Percentiles rank a stretch among this genome's conserved stretches.
Evolutionary conservation across 2,797 vertebrate species (phyloP).

Genomic region (Pelochelys cantorii): DNA sequence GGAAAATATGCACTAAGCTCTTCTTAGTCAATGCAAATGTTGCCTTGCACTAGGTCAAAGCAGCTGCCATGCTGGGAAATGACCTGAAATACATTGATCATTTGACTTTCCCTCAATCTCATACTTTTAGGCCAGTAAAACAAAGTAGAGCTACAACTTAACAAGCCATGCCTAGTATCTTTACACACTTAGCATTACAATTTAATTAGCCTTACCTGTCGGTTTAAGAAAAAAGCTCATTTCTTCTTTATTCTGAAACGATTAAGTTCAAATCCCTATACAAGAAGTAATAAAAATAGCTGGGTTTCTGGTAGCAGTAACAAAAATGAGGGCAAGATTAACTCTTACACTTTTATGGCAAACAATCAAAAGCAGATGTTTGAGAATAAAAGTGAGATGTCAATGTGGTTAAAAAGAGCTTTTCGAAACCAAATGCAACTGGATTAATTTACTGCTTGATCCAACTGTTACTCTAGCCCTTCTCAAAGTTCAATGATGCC

Average conservation of each 20-base stretch:
- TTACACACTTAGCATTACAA: neutral
- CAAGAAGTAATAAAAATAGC: constrained; percentile 62
- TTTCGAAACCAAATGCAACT: constrained; percentile 66
- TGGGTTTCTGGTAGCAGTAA: constrained; percentile 73
- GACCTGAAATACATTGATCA: constrained; percentile 23
- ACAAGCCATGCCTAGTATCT: neutral
- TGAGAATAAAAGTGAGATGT: constrained; percentile 57
- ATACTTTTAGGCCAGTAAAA: constrained; percentile 39
- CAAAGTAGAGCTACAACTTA: constrained; percentile 6
- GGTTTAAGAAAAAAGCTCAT: neutral
- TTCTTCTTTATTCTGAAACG: constrained; percentile 25
- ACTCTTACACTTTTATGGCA: constrained; percentile 72
- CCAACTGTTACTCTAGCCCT: constrained; percentile 16
- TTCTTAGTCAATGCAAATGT: constrained; percentile 61
- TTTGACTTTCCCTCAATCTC: constrained; percentile 45
- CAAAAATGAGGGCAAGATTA: constrained; percentile 61
- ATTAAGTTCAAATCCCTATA: constrained; percentile 23
- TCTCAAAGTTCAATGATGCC: neutral
- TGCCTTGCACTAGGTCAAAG: neutral
- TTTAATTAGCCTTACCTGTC: constrained; percentile 34
- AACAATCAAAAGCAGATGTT: constrained; percentile 75
- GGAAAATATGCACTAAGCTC: constrained; percentile 55
- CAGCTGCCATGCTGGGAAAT: constrained; percentile 58
- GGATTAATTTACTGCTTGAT: constrained; percentile 62
- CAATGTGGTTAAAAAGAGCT: constrained; percentile 57